A percentile compares a stretch with the other conserved stretches of the same genome.
phyloP scores from a whole-genome alignment of 2,888 invertebrate species.

The Eupsilia transversa region DNA sequence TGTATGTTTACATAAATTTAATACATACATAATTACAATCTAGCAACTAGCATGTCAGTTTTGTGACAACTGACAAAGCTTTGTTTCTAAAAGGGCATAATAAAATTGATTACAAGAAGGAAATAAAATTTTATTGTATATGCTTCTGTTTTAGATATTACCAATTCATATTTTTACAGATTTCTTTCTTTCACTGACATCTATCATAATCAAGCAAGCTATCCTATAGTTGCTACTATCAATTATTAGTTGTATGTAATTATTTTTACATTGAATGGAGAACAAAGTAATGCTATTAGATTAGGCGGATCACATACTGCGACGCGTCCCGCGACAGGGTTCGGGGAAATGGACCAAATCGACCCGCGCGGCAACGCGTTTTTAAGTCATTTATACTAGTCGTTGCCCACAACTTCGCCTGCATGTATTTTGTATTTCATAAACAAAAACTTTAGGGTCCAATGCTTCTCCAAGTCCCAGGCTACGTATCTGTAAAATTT shows the following conservation, averaged over 20 bases:
- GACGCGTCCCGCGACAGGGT: not conserved
- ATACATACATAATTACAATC: not conserved
- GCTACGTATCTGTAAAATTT: no score
- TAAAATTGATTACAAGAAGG: not conserved
- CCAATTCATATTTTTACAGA: not conserved
- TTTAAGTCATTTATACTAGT: not conserved
- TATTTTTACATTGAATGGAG: not conserved
- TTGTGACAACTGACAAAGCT: not conserved
- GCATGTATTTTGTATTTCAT: not conserved
- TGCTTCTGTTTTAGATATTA: not conserved
- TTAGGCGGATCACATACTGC: not conserved
- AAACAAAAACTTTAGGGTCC: not conserved
- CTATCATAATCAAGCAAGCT: constrained; percentile 8
- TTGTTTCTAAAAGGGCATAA: not conserved
- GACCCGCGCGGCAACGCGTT: not conserved
- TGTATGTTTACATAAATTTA: not conserved
- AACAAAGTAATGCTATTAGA: not conserved
- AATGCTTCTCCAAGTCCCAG: not conserved
- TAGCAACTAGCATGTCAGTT: no score
- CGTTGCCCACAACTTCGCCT: not conserved
- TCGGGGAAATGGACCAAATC: not conserved
- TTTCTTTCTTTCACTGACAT: not conserved
- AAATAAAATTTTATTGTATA: not conserved
- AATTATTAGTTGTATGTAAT: not conserved
- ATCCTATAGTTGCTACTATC: not conserved